These are phyloP conservation scores for Dascyllus trimaculatus DNA, from an alignment of 2,113 vertebrate species.

Conservation along the genomic window DNA sequence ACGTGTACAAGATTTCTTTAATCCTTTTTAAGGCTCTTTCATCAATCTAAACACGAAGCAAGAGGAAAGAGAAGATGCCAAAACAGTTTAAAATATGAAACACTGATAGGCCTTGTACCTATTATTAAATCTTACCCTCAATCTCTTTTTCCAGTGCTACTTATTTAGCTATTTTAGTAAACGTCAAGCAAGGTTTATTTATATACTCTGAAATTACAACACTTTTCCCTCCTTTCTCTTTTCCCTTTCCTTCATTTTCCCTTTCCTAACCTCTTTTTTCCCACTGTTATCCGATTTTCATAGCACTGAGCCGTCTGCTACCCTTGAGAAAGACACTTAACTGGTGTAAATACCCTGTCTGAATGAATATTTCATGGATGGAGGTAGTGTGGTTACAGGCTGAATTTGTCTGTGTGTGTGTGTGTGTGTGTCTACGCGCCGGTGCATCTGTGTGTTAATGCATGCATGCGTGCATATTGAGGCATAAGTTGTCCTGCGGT, in stretches of 20 bases:
- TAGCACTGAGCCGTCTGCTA: conserved; percentile 32
- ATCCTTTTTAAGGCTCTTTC: background rate
- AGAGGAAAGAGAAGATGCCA: background rate
- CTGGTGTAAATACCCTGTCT: conserved; percentile 73
- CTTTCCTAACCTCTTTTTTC: background rate
- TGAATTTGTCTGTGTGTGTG: conserved; percentile 29
- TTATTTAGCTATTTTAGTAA: conserved; percentile 16
- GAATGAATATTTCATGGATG: conserved; percentile 69
- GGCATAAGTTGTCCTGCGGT: conserved; percentile 49
- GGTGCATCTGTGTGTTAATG: conserved; percentile 45
- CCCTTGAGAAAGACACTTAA: conserved; percentile 63
- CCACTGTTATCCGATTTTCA: conserved; percentile 31
- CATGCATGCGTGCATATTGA: conserved; percentile 36
- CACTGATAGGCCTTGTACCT: conserved; percentile 1
- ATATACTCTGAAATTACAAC: background rate
- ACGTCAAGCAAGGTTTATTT: background rate
- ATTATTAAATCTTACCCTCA: conserved; percentile 30
- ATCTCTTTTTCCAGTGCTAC: background rate
- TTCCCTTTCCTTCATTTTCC: conserved; percentile 13
- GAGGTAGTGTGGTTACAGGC: conserved; percentile 47
- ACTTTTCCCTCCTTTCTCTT: background rate
- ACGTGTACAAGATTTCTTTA: background rate
- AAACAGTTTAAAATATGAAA: conserved; percentile 26
- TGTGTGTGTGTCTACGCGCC: conserved; percentile 25
- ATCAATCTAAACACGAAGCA: conserved; percentile 7